Percentiles rank a stretch among this genome's conserved stretches.
phyloP scores from a whole-genome alignment of 2,888 invertebrate species.

The Coenonympha glycerion region DNA sequence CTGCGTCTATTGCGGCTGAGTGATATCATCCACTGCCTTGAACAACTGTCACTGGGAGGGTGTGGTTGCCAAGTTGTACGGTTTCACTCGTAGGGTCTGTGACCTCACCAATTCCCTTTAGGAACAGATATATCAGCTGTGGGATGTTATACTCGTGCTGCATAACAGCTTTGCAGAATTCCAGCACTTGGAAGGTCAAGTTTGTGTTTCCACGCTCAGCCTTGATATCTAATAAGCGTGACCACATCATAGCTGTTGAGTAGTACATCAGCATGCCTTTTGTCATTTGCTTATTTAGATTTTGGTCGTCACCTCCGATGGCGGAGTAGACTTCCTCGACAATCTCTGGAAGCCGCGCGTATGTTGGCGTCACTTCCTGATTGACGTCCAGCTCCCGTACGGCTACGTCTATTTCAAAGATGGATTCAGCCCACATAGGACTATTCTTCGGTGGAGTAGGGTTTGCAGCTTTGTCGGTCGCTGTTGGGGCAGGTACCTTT shows the following conservation, averaged over 20 bases:
- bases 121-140: neutral
- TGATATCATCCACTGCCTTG: neutral
- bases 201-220: neutral
- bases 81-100: neutral
- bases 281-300: conserved; percentile 31
- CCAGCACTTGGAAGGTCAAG: neutral
- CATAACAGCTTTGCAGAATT: neutral
- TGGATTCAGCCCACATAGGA: too few relatives aligned
- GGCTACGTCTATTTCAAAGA: conserved; percentile 4
- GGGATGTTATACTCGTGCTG: neutral
- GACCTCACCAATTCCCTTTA: neutral
- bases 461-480: too few relatives aligned
- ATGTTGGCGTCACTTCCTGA: neutral
- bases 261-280: conserved; percentile 33
- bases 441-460: too few relatives aligned
- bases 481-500: too few relatives aligned
- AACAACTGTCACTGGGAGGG: neutral
- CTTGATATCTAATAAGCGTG: neutral
- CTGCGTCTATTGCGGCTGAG: neutral
- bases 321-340: conserved; percentile 26
- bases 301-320: conserved; percentile 29
- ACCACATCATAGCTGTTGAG: conserved; percentile 28
- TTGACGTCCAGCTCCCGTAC: neutral
- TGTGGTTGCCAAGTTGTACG: neutral
- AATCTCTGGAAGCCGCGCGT: neutral